phyloP scores from a whole-genome alignment of 2,113 vertebrate genomes.

The Chamaea fasciata region DNA sequence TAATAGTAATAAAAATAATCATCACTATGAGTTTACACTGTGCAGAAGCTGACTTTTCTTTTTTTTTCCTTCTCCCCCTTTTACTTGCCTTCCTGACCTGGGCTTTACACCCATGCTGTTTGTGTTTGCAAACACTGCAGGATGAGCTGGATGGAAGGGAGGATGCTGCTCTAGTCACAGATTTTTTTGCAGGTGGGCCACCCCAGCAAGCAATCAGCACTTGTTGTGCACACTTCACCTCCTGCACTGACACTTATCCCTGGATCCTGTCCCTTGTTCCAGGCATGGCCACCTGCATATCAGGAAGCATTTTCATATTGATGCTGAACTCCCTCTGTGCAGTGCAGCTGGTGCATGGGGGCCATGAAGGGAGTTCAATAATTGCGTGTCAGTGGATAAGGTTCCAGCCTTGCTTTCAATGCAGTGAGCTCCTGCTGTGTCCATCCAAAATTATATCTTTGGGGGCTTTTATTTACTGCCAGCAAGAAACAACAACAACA shows the following conservation, averaged over 20 bases:
- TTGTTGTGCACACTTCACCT: neutral
- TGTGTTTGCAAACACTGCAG: neutral
- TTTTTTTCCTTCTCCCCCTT: neutral
- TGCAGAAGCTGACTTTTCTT: neutral
- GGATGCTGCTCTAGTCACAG: neutral
- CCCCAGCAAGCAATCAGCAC: neutral
- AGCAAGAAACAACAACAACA: neutral
- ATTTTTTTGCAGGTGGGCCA: neutral
- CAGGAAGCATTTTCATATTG: neutral
- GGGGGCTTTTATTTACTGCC: neutral
- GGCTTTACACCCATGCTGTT: neutral
- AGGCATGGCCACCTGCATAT: neutral
- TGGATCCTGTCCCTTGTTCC: neutral
- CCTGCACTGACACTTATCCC: accelerated
- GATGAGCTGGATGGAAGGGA: neutral
- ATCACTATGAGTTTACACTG: neutral
- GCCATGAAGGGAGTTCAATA: neutral
- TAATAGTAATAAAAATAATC: neutral
- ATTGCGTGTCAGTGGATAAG: neutral
- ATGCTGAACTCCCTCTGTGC: neutral
- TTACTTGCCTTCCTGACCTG: neutral
- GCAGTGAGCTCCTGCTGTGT: neutral
- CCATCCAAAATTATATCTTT: neutral
- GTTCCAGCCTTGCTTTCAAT: neutral
- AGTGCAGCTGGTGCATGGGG: neutral